Percentiles rank a stretch among this genome's conserved stretches.
Evolutionary conservation across 1,140 invertebrate species (phyloP).

Genomic region (Armadillidium nasatum): DNA sequence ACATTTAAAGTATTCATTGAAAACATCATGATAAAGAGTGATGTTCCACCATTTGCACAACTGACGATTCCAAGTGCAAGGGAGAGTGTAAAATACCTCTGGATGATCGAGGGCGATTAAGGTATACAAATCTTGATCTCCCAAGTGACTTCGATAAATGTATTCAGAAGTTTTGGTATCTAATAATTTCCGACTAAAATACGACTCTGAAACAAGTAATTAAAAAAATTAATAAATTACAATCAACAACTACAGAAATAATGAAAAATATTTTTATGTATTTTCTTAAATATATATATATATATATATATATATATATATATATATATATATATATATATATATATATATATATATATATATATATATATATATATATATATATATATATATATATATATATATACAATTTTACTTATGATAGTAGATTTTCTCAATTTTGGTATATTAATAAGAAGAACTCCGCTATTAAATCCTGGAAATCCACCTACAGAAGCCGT

Average conservation of each 20-base stretch:
- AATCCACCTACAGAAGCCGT: slow-evolving; percentile 59
- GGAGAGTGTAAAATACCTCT: slow-evolving; percentile 67
- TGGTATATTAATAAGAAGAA: slow-evolving; percentile 68
- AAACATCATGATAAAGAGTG: slow-evolving; percentile 70
- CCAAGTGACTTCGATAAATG: slow-evolving; percentile 68
- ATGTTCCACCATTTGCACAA: slow-evolving; percentile 78
- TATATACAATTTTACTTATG: slow-evolving; percentile 16
- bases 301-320: too few relatives aligned
- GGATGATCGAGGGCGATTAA: slow-evolving; percentile 67
- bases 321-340: too few relatives aligned
- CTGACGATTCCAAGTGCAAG: slow-evolving; percentile 79
- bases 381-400: too few relatives aligned
- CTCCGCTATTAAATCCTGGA: slow-evolving; percentile 76
- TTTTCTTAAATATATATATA: too few relatives aligned
- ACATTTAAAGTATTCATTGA: slow-evolving; percentile 70
- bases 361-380: too few relatives aligned
- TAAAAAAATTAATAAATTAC: neutral
- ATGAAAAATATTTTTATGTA: too few relatives aligned
- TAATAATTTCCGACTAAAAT: slow-evolving; percentile 53
- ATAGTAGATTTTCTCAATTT: slow-evolving; percentile 59
- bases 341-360: too few relatives aligned
- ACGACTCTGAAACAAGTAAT: slow-evolving; percentile 27
- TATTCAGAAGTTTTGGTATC: slow-evolving; percentile 63
- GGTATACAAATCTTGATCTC: slow-evolving; percentile 84
- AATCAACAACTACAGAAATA: too few relatives aligned